These are phyloP conservation scores for Hemibagrus guttatus DNA, from an alignment of 2,797 vertebrate genomes.

Conservation along the genomic window DNA sequence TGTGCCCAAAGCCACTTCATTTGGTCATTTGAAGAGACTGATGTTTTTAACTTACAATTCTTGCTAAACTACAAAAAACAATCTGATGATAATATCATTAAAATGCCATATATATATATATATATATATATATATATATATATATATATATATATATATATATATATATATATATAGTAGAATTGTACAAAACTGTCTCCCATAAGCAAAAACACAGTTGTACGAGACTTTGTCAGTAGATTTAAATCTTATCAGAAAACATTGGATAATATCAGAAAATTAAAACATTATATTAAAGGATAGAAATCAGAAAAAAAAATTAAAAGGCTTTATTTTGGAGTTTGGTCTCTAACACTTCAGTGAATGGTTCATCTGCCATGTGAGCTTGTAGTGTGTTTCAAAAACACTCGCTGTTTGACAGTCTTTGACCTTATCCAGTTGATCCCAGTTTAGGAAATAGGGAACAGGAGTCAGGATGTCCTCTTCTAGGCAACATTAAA, in stretches of 20 bases:
- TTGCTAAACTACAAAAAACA: slow-evolving; percentile 7
- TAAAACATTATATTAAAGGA: not conserved
- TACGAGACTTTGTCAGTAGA: slow-evolving; percentile 64
- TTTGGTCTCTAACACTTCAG: slow-evolving; percentile 21
- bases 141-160: too few relatives aligned
- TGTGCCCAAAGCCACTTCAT: slow-evolving; percentile 13
- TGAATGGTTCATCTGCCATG: not conserved
- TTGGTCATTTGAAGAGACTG: slow-evolving; percentile 15
- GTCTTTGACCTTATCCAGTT: slow-evolving; percentile 61
- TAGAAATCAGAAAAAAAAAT: slow-evolving; percentile 22
- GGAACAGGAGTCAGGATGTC: slow-evolving; percentile 11
- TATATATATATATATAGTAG: slow-evolving; percentile 64
- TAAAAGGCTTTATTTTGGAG: slow-evolving; percentile 25
- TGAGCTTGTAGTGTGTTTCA: not conserved
- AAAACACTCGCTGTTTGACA: not conserved
- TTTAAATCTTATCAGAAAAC: not conserved
- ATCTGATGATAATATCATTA: slow-evolving; percentile 59
- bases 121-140: too few relatives aligned
- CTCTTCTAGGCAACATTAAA: slow-evolving; percentile 23
- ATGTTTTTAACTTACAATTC: not conserved
- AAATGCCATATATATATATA: too few relatives aligned
- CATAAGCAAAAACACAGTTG: slow-evolving; percentile 57
- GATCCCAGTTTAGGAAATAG: slow-evolving; percentile 58
- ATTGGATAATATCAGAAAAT: slow-evolving; percentile 34
- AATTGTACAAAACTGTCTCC: slow-evolving; percentile 66